Conservation (phyloP, 2,888 invertebrate genomes). For the Eilema sororculum region DNA sequence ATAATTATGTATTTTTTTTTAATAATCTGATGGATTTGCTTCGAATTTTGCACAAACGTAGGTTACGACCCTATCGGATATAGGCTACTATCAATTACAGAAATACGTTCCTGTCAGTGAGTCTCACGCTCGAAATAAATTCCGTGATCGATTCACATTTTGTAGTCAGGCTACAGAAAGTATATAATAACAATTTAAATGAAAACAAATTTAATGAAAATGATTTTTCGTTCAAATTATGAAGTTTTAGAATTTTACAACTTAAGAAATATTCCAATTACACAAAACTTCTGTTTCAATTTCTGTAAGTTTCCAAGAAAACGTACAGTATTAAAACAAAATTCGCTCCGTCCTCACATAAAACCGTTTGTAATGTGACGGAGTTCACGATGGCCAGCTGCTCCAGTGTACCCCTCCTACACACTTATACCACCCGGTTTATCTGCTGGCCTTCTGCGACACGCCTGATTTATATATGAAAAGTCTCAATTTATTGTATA, state of each 20-base stretch:
- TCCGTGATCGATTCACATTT: not conserved
- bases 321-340: constrained; percentile 58
- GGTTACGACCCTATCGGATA: not conserved
- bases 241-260: constrained; percentile 1
- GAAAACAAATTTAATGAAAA: not conserved
- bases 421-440: constrained; percentile 72
- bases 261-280: constrained; percentile 63
- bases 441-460: constrained; percentile 73
- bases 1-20: no score
- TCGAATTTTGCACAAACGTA: not conserved
- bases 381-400: constrained; percentile 73
- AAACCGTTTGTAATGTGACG: constrained; percentile 75
- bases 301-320: constrained; percentile 65
- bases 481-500: constrained; percentile 76
- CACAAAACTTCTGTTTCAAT: constrained; percentile 64
- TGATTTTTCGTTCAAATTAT: not conserved
- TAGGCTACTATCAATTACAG: not conserved
- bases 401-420: constrained; percentile 66
- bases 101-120: not conserved
- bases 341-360: constrained; percentile 62
- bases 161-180: not conserved
- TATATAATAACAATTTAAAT: not conserved
- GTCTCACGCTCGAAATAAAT: not conserved
- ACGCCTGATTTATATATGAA: constrained; percentile 79
- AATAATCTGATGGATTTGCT: not conserved